Base-by-base conservation (phyloP, 2,888 invertebrate genomes). In the Epirrita christyi region DNA sequence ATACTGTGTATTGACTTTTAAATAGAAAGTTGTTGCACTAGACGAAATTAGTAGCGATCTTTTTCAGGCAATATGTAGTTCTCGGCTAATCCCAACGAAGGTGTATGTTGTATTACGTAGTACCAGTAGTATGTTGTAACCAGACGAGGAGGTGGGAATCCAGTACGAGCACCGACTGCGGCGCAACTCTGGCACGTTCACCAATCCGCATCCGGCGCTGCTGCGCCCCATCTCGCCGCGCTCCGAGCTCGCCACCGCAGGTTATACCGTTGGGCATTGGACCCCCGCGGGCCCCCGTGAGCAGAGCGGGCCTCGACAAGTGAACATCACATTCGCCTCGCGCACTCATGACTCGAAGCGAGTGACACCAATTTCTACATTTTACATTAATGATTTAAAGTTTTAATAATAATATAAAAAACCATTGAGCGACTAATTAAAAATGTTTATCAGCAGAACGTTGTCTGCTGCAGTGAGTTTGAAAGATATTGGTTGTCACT, bases 181-280 rank as follows among this genome's bases (percentile, higher is more conserved):
- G 1, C 88, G 89, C 77, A 90, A 91, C 82, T 85, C 85, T 28
- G 92, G 91, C 70, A 89, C 87, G 29, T 89, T 77, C 83, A 91
- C 84, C 57, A 92, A 92, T 80, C 72, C 81, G 72, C 87, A 86
- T 71, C 90, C 92, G 59, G 87, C 87, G 71, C 82, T 91, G 64
- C 80, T 86, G 71, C 78, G 75, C 43, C 78, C 87, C 63, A 75
- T 86, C 46, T 81, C 88, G 72, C 91, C 92, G 71, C 86, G 78
- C 75, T 71, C 84, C 67, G 92, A 92, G 77, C 89, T 92, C 77
- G 91, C 86, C 71, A 90, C 91, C 59, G 89, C 91, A 88, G 90
- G 91, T 88, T 87, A 79, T 55, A 54, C 41, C 41, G 49, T 14
- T 6, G n/a, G 50, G 38, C 47, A 9, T 28, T 6, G n/a, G 9